Percentiles rank a stretch among this genome's conserved stretches.
Evolutionary conservation across 2,113 vertebrate genomes (phyloP).

Genomic region (Triplophysa dalaica): DNA sequence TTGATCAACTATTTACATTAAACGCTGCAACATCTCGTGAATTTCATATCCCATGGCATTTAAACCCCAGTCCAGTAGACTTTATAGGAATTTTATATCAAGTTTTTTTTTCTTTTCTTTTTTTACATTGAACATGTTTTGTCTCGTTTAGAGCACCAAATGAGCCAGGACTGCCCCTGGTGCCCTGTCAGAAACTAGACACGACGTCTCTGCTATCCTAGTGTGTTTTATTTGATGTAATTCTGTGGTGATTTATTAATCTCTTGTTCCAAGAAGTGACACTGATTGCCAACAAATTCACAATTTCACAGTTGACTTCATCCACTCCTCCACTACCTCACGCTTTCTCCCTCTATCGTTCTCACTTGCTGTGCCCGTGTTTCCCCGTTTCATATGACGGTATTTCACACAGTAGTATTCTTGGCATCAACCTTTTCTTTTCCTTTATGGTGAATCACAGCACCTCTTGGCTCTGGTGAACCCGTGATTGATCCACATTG

Average conservation of each 20-base stretch:
- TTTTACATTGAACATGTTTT: too few species aligned
- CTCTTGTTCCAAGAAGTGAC: not conserved
- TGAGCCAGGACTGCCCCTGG: too few species aligned
- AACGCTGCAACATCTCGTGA: too few species aligned
- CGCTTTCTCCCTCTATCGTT: not conserved
- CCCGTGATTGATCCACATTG: slow-evolving; percentile 25
- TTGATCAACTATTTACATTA: too few species aligned
- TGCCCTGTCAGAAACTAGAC: not conserved
- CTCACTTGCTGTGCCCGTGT: not conserved
- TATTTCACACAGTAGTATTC: not conserved
- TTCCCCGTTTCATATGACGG: not conserved
- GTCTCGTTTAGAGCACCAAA: too few species aligned
- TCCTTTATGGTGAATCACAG: slow-evolving; percentile 24
- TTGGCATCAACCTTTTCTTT: not conserved
- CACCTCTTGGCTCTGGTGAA: slow-evolving; percentile 5
- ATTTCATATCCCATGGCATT: too few species aligned
- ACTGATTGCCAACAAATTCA: not conserved
- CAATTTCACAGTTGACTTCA: slow-evolving; percentile 19
- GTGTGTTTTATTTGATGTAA: not conserved
- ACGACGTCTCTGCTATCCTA: not conserved
- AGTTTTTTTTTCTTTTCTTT: too few species aligned
- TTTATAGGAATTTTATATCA: too few species aligned
- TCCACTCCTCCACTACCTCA: not conserved
- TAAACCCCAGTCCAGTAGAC: too few species aligned
- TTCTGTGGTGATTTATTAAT: not conserved